These are phyloP conservation scores for Temnothorax nylanderi DNA, from an alignment of 1,140 invertebrate species.

Conservation along the genomic window DNA sequence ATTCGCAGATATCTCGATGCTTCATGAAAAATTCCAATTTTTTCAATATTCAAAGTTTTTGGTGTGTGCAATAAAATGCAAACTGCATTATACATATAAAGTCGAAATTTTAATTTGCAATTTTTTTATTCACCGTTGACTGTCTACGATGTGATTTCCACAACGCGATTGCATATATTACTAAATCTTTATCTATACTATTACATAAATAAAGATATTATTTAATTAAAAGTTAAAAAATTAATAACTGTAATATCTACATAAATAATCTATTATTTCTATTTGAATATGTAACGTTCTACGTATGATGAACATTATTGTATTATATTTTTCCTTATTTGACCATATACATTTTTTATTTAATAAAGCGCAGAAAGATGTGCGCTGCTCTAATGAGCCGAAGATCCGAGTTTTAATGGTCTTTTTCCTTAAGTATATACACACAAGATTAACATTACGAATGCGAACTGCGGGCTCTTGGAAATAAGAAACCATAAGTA, in stretches of 20 bases:
- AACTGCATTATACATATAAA: neutral
- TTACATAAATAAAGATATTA: neutral
- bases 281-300: neutral
- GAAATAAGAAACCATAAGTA: neutral
- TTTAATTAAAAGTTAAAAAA: neutral
- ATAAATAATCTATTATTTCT: neutral
- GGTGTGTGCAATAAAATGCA: neutral
- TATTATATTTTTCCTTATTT: slow-evolving; percentile 7
- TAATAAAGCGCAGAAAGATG: neutral
- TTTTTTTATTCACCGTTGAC: neutral
- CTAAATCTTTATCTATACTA: neutral
- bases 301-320: neutral
- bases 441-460: slow-evolving; percentile 18
- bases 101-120: slow-evolving; percentile 7
- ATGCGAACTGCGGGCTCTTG: neutral
- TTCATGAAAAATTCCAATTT: slow-evolving; percentile 36
- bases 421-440: neutral
- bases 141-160: neutral
- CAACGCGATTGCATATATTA: neutral
- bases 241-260: neutral
- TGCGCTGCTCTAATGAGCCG: too few species aligned
- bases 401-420: neutral
- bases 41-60: slow-evolving; percentile 2
- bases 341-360: neutral
- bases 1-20: neutral